phyloP scores from a whole-genome alignment of 2,888 invertebrate genomes.

The Herminia tarsipennalis region DNA sequence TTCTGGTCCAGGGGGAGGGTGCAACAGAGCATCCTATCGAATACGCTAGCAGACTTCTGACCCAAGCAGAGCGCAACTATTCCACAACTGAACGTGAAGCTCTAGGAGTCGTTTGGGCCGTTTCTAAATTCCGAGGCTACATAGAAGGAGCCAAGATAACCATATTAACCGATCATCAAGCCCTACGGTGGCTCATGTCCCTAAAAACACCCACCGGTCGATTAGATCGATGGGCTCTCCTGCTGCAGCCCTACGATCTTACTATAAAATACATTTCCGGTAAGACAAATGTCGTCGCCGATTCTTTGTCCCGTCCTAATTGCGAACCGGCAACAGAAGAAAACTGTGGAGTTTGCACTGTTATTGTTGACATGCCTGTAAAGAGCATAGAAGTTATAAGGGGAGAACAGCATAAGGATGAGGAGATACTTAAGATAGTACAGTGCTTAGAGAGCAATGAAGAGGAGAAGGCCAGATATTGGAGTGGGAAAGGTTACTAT shows the following conservation, averaged over 20 bases:
- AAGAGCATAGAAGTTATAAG: background rate
- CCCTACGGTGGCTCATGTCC: background rate
- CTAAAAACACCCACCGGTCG: background rate
- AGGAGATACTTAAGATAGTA: background rate
- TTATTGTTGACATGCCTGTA: background rate
- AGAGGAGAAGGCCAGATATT: no score
- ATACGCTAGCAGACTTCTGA: no score
- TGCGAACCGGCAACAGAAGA: background rate
- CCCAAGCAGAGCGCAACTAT: no score
- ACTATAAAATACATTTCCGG: no score
- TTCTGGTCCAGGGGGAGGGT: no score
- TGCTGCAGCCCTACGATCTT: background rate
- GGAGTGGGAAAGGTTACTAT: no score
- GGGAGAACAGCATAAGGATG: background rate
- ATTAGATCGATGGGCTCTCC: background rate
- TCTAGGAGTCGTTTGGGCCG: no score
- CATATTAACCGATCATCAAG: no score
- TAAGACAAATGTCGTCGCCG: background rate
- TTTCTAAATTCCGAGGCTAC: no score
- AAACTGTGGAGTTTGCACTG: background rate
- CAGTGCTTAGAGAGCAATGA: background rate
- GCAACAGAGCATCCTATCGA: no score
- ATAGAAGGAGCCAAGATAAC: no score
- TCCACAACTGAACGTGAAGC: no score
- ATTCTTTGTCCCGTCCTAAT: background rate